These are phyloP conservation scores for Notodonta dromedarius DNA, from an alignment of 2,888 invertebrate genomes.

Conservation along the genomic window DNA sequence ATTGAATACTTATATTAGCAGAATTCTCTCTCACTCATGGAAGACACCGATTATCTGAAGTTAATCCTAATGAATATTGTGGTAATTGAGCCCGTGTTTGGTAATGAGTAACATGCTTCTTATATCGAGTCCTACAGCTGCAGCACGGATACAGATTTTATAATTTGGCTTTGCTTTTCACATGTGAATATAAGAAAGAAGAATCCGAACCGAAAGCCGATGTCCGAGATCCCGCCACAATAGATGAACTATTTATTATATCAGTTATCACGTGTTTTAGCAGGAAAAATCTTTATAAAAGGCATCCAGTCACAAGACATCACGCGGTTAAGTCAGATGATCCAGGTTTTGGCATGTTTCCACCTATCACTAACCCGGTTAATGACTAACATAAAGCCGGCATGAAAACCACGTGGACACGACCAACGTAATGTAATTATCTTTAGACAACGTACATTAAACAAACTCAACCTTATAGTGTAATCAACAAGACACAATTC, in stretches of 20 bases:
- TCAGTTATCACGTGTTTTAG: neutral
- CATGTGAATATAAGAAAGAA: neutral
- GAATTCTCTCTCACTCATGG: no score
- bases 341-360: conserved; percentile 57
- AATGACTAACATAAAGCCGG: conserved; percentile 15
- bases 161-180: neutral
- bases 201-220: neutral
- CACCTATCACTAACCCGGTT: conserved; percentile 39
- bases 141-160: neutral
- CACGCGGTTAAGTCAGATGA: conserved; percentile 67
- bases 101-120: no score
- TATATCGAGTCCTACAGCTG: no score
- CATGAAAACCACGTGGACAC: conserved; percentile 25
- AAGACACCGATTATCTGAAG: no score
- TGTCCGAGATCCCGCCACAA: neutral
- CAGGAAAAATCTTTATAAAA: neutral
- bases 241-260: neutral
- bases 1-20: neutral
- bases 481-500: conserved; percentile 6
- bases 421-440: conserved; percentile 3
- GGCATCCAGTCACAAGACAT: conserved; percentile 32
- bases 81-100: no score
- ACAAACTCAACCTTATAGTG: conserved; percentile 1
- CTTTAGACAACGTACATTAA: neutral
- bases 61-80: no score